Base-by-base conservation (phyloP, 2,888 invertebrate species). In the Drosophila flavopinicola region DNA sequence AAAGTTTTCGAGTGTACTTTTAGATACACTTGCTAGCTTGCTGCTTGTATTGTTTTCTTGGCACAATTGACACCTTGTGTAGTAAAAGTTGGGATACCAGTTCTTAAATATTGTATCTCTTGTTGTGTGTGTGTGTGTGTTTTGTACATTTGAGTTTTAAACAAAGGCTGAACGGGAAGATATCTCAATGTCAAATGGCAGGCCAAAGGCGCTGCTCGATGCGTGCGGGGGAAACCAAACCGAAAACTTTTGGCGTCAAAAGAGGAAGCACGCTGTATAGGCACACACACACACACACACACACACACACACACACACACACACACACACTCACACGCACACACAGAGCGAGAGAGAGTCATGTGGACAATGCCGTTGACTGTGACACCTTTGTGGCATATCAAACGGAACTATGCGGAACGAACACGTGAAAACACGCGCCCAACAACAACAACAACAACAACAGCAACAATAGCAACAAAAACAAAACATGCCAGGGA, bases 331-430 rank as follows among this genome's bases (percentile, higher is more conserved):
- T n/a, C n/a, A n/a, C n/a, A n/a, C n/a, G n/a, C n/a, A n/a, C n/a
- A n/a, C n/a, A n/a, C n/a, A n/a, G n/a, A n/a, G n/a, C n/a, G 6
- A 27, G 47, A n/a, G 29, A 33, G 38, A 59, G 58, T 54, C 71
- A 72, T 72, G 71, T 72, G 71, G 71, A 73, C 75, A 65, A 54
- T 57, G 69, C 69, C 65, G 69, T 60, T 59, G 67, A 75, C 64
- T 71, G 74, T 77, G 79, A 79, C 79, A 85, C 79, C 85, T 79
- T 84, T 75, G 82, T 85, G 78, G 85, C 79, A 67, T 82, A 85
- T 85, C 85, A 85, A 80, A 85, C 83, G 82, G 83, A 85, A 85
- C 82, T 76, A 85, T 82, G 79, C 82, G 82, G 85, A 85, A 85
- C 85, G 85, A 83, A 85, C 79, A 76, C 76, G 75, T 85, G 85